These are phyloP conservation scores for Carassius auratus DNA, from an alignment of 2,113 vertebrate species.

Conservation along the genomic window DNA sequence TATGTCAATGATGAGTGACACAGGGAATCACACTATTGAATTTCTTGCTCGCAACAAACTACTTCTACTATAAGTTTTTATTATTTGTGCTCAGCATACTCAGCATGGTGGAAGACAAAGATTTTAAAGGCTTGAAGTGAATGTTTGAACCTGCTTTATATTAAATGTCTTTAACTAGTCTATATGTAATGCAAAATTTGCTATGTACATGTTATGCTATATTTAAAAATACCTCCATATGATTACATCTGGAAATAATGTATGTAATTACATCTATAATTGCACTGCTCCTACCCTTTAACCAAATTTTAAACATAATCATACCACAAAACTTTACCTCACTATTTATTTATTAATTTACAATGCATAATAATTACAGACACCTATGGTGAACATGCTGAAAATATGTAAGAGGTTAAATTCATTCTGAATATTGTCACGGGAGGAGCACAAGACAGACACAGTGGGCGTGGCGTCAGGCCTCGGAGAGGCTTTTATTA, in stretches of 20 bases:
- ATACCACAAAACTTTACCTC: background rate
- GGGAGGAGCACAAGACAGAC: too few relatives aligned
- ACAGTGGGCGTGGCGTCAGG: too few relatives aligned
- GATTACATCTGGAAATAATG: background rate
- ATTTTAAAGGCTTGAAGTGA: background rate
- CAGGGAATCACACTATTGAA: conserved; percentile 32
- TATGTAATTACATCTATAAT: background rate
- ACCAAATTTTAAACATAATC: background rate
- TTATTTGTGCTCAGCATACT: background rate
- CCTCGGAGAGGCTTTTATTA: too few relatives aligned
- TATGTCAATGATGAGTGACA: conserved; percentile 43
- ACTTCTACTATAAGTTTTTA: background rate
- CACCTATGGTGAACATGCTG: background rate
- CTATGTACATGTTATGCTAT: background rate
- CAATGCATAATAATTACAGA: background rate
- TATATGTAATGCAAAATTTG: background rate
- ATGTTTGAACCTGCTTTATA: background rate
- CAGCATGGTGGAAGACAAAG: background rate
- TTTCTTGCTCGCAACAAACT: conserved; percentile 30
- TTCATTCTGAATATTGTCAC: too few relatives aligned
- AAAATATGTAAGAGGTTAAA: conserved; percentile 7
- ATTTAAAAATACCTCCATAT: background rate
- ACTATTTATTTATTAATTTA: background rate
- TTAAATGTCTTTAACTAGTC: background rate
- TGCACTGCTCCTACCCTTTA: background rate